These are phyloP conservation scores for Daphoenositta chrysoptera DNA, from an alignment of 2,113 vertebrate species.

Conservation along the genomic window DNA sequence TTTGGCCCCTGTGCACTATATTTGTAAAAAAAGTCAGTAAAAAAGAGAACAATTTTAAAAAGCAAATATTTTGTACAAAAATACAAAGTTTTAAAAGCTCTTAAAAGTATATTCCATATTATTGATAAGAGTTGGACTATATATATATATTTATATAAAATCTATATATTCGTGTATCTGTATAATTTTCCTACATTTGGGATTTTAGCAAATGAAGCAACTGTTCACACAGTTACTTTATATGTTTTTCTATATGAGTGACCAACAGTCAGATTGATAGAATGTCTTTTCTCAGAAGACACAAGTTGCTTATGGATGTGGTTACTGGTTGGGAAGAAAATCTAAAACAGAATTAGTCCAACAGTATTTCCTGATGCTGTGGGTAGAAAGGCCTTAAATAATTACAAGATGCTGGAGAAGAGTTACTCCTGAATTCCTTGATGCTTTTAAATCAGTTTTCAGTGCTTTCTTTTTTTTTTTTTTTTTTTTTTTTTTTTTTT, in stretches of 20 bases:
- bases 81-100: conserved; percentile 84
- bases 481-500: neutral
- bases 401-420: conserved; percentile 1
- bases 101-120: conserved; percentile 82
- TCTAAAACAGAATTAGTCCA: conserved; percentile 50
- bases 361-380: conserved; percentile 14
- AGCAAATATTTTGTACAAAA: conserved; percentile 84
- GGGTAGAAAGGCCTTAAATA: conserved; percentile 49
- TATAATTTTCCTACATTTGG: conserved; percentile 73
- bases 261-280: conserved; percentile 43
- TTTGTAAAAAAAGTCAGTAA: conserved; percentile 70
- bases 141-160: conserved; percentile 76
- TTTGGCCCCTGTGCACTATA: conserved; percentile 76
- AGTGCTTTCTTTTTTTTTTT: conserved; percentile 56
- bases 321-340: conserved; percentile 53
- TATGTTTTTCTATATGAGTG: conserved; percentile 56
- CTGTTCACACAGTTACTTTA: conserved; percentile 64
- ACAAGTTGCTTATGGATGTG: conserved; percentile 19
- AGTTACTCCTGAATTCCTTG: conserved; percentile 41
- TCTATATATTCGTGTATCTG: conserved; percentile 72
- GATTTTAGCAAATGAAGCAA: conserved; percentile 69
- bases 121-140: conserved; percentile 77
- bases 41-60: conserved; percentile 72
- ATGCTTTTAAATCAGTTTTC: conserved; percentile 55
- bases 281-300: conserved; percentile 43